phyloP scores from a whole-genome alignment of 2,797 vertebrate species.

The Vipera ursinii region DNA sequence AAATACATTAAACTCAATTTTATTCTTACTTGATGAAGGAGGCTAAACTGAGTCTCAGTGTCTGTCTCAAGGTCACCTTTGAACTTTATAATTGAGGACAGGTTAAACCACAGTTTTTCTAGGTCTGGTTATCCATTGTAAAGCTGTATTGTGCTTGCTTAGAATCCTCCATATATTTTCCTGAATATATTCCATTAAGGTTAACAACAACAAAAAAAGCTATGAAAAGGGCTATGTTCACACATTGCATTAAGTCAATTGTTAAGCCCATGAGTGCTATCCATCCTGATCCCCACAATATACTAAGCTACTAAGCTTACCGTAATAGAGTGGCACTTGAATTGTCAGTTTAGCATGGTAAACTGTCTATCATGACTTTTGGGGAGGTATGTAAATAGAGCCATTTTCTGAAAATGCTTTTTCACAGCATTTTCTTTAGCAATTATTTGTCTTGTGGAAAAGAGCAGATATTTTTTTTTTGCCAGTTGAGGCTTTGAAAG shows the following conservation, averaged over 20 bases:
- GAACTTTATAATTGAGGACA: neutral
- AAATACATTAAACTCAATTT: neutral
- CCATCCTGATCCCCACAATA: neutral
- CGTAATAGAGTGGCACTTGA: neutral
- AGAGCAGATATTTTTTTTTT: neutral
- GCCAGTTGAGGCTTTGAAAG: neutral
- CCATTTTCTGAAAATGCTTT: neutral
- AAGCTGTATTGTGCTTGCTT: neutral
- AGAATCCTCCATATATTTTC: neutral
- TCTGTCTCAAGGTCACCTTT: neutral
- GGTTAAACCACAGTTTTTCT: neutral
- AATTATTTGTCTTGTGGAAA: neutral
- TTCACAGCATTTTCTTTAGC: neutral
- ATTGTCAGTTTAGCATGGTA: neutral
- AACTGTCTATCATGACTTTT: neutral
- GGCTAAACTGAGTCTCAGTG: neutral
- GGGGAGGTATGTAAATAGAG: neutral
- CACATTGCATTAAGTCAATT: neutral
- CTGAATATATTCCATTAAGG: neutral
- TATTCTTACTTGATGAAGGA: neutral
- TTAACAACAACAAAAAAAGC: neutral
- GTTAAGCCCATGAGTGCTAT: neutral
- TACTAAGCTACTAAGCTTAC: neutral
- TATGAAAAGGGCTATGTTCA: neutral
- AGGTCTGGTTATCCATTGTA: neutral